A percentile compares a stretch with the other conserved stretches of the same genome.
These are phyloP conservation scores for Pollenia amentaria DNA, from an alignment of 2,888 invertebrate genomes.

Conservation along the genomic window DNA sequence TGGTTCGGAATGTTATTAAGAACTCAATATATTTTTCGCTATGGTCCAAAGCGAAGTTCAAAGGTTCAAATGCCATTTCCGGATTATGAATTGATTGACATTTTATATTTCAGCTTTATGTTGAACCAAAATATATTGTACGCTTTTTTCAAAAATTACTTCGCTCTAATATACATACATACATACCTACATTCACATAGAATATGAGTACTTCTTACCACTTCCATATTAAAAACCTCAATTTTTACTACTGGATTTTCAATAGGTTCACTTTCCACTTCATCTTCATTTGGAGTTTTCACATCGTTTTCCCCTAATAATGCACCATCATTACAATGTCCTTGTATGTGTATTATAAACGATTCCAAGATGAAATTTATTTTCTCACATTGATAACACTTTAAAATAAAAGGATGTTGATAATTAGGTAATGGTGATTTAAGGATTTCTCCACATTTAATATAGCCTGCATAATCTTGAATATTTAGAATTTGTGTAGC, in stretches of 20 bases:
- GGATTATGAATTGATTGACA: no score
- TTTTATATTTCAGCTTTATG: no score
- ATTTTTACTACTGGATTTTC: constrained; percentile 46
- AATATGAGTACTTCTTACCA: constrained; percentile 25
- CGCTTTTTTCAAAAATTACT: no score
- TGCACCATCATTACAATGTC: constrained; percentile 21
- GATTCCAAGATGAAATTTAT: constrained; percentile 55
- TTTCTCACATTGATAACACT: constrained; percentile 61
- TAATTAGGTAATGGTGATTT: constrained; percentile 63
- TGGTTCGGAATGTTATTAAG: no score
- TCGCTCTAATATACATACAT: background rate
- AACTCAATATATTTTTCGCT: no score
- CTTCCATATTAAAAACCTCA: constrained; percentile 49
- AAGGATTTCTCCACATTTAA: constrained; percentile 68
- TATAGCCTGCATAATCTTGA: constrained; percentile 49
- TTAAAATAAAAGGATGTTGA: constrained; percentile 55
- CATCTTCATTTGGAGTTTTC: constrained; percentile 21
- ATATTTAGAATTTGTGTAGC: constrained; percentile 36
- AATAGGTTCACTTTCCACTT: constrained; percentile 20
- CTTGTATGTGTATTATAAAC: constrained; percentile 58
- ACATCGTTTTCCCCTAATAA: background rate
- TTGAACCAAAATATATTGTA: no score
- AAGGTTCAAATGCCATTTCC: no score
- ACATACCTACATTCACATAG: background rate
- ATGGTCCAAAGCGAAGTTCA: no score